Evolutionary conservation across 1,140 invertebrate genomes (phyloP), one percentile per base, ranked within the genome.

Genomic region (Rhagoletis pomonella): DNA sequence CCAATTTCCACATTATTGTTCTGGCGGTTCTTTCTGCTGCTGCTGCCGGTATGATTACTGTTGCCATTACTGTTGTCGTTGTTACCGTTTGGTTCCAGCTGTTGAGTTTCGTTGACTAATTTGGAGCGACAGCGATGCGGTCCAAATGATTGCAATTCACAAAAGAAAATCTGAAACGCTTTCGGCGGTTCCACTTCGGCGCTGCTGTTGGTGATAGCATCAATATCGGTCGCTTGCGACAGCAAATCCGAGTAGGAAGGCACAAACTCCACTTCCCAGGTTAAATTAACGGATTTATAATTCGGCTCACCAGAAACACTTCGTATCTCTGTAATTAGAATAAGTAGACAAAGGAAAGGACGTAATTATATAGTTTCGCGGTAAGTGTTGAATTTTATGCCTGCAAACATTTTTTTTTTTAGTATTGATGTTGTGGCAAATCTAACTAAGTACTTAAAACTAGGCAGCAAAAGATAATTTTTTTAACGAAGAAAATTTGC

Each of bases 121-220:
- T 96, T 96, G 19, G 95, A 95, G 88, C 95, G 94, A 92, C 96
- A 97, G 69, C 96, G 94, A 89, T 96, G 95, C n/a, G 95, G 94
- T 64, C 96, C 96, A 95, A 95, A 96, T 17, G 95, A 94, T 91
- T 96, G 96, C 87, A 96, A 91, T 92, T 96, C 96, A 91, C 96
- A 97, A 91, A 96, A 96, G 89, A 95, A 94, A 19, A 97, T 94
- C 91, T 95, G 94, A 92, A 96, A 96, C 47, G 91, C 92, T 87
- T 91, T 90, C 87, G 92, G 91, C 88, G 91, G 90, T 91, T 90
- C 89, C 89, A 90, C 64, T 44, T 85, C 86, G 19, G 19, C 89
- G 85, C 39, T 88, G 58, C 87, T 88, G 59, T 86, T 88, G 12
- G 89, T 88, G 65, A 87, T 85, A 85, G 60, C 86, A 65, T 87